A percentile compares a stretch with the other conserved stretches of the same genome.
Evolutionary conservation across 2,888 invertebrate species (phyloP).

Genomic region (Phalangium opilio): DNA sequence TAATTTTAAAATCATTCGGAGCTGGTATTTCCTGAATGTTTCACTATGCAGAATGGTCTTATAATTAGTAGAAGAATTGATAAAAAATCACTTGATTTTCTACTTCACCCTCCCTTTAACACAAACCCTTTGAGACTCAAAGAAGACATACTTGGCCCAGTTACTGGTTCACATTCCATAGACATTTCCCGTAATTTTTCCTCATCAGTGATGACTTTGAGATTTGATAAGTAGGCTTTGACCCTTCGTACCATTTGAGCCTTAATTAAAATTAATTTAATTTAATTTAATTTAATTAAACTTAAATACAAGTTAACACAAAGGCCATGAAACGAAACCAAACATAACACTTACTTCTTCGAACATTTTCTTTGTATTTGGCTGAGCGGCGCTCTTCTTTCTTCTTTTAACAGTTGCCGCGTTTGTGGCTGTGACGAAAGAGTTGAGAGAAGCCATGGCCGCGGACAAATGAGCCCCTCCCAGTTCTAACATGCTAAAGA

Average conservation of each 20-base stretch:
- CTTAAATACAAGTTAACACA: too few species aligned
- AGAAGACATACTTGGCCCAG: constrained; percentile 13
- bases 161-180: constrained; percentile 59
- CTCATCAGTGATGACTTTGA: constrained; percentile 84
- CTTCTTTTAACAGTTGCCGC: constrained; percentile 68
- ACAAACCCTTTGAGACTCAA: too few species aligned
- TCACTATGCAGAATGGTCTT: too few species aligned
- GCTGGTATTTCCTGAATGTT: too few species aligned
- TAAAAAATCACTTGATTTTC: too few species aligned
- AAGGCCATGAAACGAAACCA: too few species aligned
- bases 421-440: constrained; percentile 17
- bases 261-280: constrained; percentile 23
- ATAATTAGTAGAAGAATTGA: too few species aligned
- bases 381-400: constrained; percentile 74
- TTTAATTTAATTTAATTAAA: not conserved
- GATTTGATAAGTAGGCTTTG: constrained; percentile 81
- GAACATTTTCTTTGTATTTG: constrained; percentile 95
- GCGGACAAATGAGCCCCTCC: constrained; percentile 74
- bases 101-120: too few species aligned
- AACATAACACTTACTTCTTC: constrained; percentile 60
- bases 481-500: constrained; percentile 64
- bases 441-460: constrained; percentile 69
- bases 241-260: constrained; percentile 96
- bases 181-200: constrained; percentile 75
- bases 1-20: too few species aligned